Evolutionary conservation across 2,797 vertebrate species (phyloP).

Genomic region (Tragopan temminckii): DNA sequence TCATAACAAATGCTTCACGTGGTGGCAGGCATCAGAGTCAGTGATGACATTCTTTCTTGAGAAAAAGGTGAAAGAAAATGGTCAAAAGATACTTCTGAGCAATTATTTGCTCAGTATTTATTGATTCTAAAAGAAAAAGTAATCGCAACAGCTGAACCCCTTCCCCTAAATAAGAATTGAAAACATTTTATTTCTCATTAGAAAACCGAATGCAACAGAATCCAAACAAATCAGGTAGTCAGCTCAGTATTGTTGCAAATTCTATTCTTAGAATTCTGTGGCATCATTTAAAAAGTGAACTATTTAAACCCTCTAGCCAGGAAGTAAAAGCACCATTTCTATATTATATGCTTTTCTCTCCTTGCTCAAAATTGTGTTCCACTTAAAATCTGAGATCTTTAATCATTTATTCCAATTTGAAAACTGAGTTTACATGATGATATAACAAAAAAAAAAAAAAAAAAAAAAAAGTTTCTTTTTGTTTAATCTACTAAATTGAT

Average conservation of each 20-base stretch:
- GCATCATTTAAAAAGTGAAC: neutral
- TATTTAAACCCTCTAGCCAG: neutral
- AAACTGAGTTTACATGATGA: neutral
- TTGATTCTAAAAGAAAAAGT: neutral
- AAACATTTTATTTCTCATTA: slow-evolving; percentile 2
- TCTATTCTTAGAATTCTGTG: neutral
- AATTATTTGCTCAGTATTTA: neutral
- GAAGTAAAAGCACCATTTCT: neutral
- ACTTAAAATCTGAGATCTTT: neutral
- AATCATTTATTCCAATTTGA: neutral
- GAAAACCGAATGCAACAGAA: neutral
- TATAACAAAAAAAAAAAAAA: neutral
- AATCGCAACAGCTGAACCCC: neutral
- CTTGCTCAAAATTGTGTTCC: neutral
- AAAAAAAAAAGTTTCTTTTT: neutral
- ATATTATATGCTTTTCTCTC: neutral
- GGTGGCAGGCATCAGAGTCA: neutral
- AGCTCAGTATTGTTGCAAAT: neutral
- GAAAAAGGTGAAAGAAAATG: neutral
- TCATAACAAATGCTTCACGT: neutral
- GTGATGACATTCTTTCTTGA: neutral
- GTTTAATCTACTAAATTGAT: neutral
- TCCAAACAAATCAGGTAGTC: neutral
- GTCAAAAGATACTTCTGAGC: neutral
- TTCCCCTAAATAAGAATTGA: neutral